Percentiles rank a stretch among this genome's conserved stretches.
Conservation (phyloP, 2,797 vertebrate species). For the Anniella stebbinsi region DNA sequence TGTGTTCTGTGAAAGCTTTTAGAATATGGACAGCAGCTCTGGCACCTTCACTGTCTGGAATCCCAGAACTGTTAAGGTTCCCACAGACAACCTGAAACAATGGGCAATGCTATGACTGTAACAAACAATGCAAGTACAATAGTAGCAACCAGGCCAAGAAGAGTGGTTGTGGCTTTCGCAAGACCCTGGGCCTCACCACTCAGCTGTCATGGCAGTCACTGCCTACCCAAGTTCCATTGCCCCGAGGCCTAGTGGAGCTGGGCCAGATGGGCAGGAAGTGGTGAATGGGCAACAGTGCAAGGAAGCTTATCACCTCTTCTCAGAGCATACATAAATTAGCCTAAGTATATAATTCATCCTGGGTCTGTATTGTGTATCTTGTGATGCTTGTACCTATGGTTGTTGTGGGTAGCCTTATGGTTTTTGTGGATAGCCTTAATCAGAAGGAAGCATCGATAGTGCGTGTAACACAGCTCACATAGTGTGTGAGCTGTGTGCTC, state of each 20-base stretch:
- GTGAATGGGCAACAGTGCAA: constrained; percentile 25
- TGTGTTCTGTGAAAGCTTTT: not conserved
- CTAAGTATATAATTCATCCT: not conserved
- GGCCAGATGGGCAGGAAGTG: not conserved
- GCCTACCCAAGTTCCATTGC: not conserved
- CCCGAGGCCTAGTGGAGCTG: not conserved
- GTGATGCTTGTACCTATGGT: not conserved
- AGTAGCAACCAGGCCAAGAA: constrained; percentile 4
- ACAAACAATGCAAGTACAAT: not conserved
- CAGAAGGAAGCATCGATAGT: constrained; percentile 3
- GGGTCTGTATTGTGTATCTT: not conserved
- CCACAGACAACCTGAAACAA: not conserved
- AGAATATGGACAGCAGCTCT: not conserved
- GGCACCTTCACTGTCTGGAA: not conserved
- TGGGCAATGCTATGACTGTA: not conserved
- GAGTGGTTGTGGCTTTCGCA: not conserved
- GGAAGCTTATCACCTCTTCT: not conserved
- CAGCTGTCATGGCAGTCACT: constrained; percentile 1
- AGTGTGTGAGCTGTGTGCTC: too few relatives aligned
- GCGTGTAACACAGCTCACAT: not conserved
- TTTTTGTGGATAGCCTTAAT: constrained; percentile 13
- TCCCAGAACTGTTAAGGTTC: not conserved
- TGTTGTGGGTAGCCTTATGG: too few relatives aligned
- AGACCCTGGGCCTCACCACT: not conserved
- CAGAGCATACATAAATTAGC: not conserved